Conservation (phyloP, 2,888 invertebrate genomes). For the Drosophila eohydei region DNA sequence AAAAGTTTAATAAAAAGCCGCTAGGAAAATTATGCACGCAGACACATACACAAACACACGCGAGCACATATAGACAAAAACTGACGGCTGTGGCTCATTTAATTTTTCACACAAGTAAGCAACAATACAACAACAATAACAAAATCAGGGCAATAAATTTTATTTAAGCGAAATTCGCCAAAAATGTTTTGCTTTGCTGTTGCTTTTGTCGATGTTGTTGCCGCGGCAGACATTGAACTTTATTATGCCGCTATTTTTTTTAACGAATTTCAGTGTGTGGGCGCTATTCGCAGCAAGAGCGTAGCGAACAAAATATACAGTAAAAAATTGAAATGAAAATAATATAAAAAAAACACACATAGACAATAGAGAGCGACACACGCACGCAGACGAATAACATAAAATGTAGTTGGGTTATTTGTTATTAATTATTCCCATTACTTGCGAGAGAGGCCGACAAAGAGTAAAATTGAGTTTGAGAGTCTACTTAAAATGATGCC, state of each 20-base stretch:
- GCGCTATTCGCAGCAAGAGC: slow-evolving; percentile 40
- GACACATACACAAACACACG: slow-evolving; percentile 4
- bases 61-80: slow-evolving; percentile 25
- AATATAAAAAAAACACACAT: slow-evolving; percentile 1
- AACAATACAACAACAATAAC: slow-evolving; percentile 19
- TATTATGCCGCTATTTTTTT: slow-evolving; percentile 38
- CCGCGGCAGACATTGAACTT: slow-evolving; percentile 73
- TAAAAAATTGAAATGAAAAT: slow-evolving; percentile 9
- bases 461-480: slow-evolving; percentile 2
- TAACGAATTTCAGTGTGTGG: slow-evolving; percentile 45
- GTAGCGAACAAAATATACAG: slow-evolving; percentile 23
- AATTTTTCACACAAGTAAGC: slow-evolving; percentile 51
- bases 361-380: slow-evolving; percentile 35
- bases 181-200: slow-evolving; percentile 45
- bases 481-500: slow-evolving; percentile 26
- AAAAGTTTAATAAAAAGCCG: slow-evolving; percentile 30
- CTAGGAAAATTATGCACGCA: slow-evolving; percentile 30
- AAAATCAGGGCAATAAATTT: slow-evolving; percentile 48
- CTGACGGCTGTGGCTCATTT: slow-evolving; percentile 48
- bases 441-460: slow-evolving; percentile 13
- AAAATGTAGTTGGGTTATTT: slow-evolving; percentile 26
- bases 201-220: slow-evolving; percentile 19
- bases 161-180: slow-evolving; percentile 53
- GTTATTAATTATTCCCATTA: slow-evolving; percentile 46
- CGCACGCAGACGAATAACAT: slow-evolving; percentile 12